Evolutionary conservation across 2,113 vertebrate species (phyloP), one percentile per base, ranked within the genome.

Genomic region (Oreochromis niloticus): DNA sequence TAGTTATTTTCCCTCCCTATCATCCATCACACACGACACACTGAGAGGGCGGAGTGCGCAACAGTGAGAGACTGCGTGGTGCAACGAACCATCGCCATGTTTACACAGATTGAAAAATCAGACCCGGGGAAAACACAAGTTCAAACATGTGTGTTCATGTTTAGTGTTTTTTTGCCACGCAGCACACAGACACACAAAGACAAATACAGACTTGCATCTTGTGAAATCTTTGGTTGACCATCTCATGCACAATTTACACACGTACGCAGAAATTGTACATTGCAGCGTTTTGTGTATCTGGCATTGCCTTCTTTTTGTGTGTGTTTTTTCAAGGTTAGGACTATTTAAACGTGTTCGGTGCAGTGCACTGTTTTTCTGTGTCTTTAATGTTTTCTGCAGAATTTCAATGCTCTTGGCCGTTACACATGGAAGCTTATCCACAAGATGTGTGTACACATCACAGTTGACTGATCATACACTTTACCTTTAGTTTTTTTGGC

Each of bases 91-190:
- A 5, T 80, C n/a, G 57, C 57, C 9, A 0, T 91, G 89, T 93
- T 90, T 94, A 86, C 83, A 92, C 92, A 94, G 90, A 92, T 89
- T 94, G 92, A 86, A 93, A 92, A 89, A 61, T 87, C 86, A 84
- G 79, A 86, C 83, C 82, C 7, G 8, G 39, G 73, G 12, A 82
- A 80, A 75, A 52, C 83, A 86, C 19, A 8, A 54, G 85, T 81
- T 85, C 54, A 55, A 87, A 63, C 85, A 84, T 52, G 89, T 80
- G 56, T 36, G 55, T 50, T 54, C 24, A 6, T 83, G 88, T 48
- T 19, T 41, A 30, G 17, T 11, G 24, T 0, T 34, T 39, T 12
- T 59, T 39, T 50, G 30, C 61, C 50, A 12, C 14, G 43, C 54
- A 32, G 71, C 36, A 19, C 61, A 78, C 80, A 81, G 32, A 32